Conservation (phyloP, 92 coral and sea anemone species). For the Palythoa caribaeorum region DNA sequence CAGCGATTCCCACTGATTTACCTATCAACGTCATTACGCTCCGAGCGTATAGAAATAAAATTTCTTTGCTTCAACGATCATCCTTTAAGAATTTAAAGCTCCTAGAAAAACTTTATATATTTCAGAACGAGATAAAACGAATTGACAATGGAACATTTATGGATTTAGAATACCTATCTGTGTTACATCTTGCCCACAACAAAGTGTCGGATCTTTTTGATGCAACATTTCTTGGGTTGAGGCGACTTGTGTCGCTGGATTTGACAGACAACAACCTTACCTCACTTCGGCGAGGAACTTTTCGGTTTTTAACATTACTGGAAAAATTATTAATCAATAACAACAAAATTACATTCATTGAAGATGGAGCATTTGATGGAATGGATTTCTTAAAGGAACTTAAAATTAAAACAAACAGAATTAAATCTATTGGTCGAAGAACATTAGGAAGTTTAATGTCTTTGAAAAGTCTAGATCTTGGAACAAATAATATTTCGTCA, state of each 20-base stretch:
- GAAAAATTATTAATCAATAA: constrained; percentile 45
- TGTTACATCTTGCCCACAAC: constrained; percentile 2
- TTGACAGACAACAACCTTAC: constrained; percentile 58
- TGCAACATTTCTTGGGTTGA: constrained; percentile 40
- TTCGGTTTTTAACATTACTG: constrained; percentile 61
- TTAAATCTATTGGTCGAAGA: background rate
- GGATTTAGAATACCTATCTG: constrained; percentile 13
- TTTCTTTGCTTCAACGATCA: constrained; percentile 16
- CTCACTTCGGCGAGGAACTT: constrained; percentile 52
- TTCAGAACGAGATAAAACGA: constrained; percentile 49
- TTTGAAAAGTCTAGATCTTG: constrained; percentile 9
- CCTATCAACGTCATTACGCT: constrained; percentile 13
- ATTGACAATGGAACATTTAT: constrained; percentile 69
- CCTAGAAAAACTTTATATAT: constrained; percentile 56
- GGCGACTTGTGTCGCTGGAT: constrained; percentile 33
- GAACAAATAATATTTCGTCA: background rate
- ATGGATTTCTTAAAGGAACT: constrained; percentile 16
- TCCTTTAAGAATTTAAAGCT: constrained; percentile 14
- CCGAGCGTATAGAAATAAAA: constrained; percentile 6
- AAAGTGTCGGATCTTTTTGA: background rate
- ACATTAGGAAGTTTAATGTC: constrained; percentile 29
- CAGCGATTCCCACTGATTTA: constrained; percentile 3
- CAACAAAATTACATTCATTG: constrained; percentile 62
- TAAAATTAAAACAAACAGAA: background rate
- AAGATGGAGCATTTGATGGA: constrained; percentile 60